Base-by-base conservation (phyloP, 2,113 vertebrate genomes). In the Serilophus lunatus region DNA sequence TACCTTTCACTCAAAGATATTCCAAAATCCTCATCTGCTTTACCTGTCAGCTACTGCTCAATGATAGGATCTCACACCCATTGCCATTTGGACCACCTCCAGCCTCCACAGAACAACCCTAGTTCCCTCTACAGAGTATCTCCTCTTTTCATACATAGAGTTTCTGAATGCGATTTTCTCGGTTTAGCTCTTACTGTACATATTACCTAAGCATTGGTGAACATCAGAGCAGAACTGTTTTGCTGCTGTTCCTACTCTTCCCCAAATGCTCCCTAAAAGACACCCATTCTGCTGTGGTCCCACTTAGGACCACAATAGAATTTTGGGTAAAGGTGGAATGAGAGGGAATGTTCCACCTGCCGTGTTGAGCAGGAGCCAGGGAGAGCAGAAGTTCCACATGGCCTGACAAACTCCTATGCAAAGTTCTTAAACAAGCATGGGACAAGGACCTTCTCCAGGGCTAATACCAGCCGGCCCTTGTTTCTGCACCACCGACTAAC, bases 21-120 rank as follows among this genome's bases (percentile, higher is more conserved):
- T 74, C 53, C 53, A 57, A 63, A 91, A 44, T 36, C 20, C 72
- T 69, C 65, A 69, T 22, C 53, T 70, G 13, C 54, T 89, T 72
- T 70, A 68, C 53, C 61, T 89, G 84, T 57, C 49, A 60, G 45
- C 15, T 81, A 44, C 38, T 25, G 81, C 47, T 87, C 65, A 82
- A 1, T 6, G 20, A n/a, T 4, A 5, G 0, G n/a, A 53, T 45
- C 45, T 80, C 59, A 51, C 23, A 15, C 2, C 0, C 18, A 13
- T 6, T 61, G 61, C 36, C 40, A 57, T 38, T 36, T 66, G 61
- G 40, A 54, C 25, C 18, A 28, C 28, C 61, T 85, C 57, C 20
- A 87, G 33, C 20, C 25, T 71, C 26, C 38, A n/a, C 26, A 20
- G 13, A 53, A 40, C 35, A 77, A 72, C 19, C 26, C 25, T 23